phyloP scores from a whole-genome alignment of 2,797 vertebrate species.

The Enteromius trimaculatus region DNA sequence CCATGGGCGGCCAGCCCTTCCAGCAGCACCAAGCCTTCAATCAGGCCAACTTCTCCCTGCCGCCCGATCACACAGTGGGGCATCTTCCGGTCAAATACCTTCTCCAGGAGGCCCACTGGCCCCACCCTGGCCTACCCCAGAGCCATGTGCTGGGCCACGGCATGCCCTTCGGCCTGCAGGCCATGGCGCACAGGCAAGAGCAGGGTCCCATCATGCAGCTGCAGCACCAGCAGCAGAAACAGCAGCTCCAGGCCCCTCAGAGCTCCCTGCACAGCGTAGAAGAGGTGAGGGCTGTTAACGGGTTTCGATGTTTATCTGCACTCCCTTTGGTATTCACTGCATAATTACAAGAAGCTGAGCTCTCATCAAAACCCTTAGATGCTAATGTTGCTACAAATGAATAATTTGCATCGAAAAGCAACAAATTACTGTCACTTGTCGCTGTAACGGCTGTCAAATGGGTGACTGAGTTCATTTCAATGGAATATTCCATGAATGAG shows the following conservation, averaged over 20 bases:
- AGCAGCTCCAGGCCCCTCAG: slow-evolving; percentile 63
- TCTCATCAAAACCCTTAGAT: not conserved
- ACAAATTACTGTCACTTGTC: not conserved
- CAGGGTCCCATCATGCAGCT: slow-evolving; percentile 93
- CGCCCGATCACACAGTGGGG: slow-evolving; percentile 84
- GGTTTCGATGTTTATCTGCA: not conserved
- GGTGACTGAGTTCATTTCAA: not conserved
- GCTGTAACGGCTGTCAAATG: not conserved
- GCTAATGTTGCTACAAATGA: not conserved
- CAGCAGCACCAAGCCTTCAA: slow-evolving; percentile 73
- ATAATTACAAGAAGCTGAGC: not conserved
- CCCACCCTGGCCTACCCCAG: slow-evolving; percentile 87
- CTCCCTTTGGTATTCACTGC: not conserved
- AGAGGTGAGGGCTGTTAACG: slow-evolving; percentile 80
- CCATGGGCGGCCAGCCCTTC: slow-evolving; percentile 64
- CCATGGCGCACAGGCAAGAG: slow-evolving; percentile 88
- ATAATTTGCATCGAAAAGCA: not conserved
- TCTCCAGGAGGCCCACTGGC: slow-evolving; percentile 93
- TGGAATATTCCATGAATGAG: not conserved
- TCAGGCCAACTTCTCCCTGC: slow-evolving; percentile 79
- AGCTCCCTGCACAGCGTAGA: slow-evolving; percentile 95
- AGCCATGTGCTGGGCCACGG: slow-evolving; percentile 87
- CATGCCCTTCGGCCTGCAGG: slow-evolving; percentile 84
- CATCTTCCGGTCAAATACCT: slow-evolving; percentile 92
- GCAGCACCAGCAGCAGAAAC: slow-evolving; percentile 87